Evolutionary conservation across 2,797 vertebrate genomes (phyloP).

Genomic region (Bovichtus variegatus): DNA sequence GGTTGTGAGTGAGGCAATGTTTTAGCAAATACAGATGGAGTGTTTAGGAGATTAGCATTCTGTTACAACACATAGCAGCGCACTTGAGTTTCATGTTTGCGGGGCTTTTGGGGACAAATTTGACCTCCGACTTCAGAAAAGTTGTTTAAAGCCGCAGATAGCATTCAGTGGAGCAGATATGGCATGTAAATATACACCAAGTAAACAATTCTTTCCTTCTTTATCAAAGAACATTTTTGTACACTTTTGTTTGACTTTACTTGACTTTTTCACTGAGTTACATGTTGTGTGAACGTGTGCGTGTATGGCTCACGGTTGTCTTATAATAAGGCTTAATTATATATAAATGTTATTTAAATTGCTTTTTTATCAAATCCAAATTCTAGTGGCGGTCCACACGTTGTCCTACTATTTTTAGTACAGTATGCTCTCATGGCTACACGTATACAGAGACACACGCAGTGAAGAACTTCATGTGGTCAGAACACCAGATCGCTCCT

Average conservation of each 20-base stretch:
- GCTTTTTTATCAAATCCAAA: conserved; percentile 3
- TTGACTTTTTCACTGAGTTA: conserved; percentile 9
- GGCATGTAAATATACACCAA: conserved; percentile 57
- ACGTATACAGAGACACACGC: conserved; percentile 6
- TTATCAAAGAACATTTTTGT: conserved; percentile 36
- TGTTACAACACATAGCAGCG: conserved; percentile 71
- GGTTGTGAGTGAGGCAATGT: conserved; percentile 61
- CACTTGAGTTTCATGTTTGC: conserved; percentile 72
- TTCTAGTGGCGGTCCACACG: background rate
- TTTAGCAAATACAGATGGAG: conserved; percentile 78
- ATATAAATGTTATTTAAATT: background rate
- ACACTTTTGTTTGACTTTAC: conserved; percentile 16
- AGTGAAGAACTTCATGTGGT: conserved; percentile 22
- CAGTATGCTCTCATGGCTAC: background rate
- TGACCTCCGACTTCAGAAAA: conserved; percentile 71
- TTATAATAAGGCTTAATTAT: conserved; percentile 1
- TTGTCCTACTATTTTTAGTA: conserved; percentile 2
- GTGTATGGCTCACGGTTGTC: background rate
- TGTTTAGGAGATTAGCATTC: conserved; percentile 78
- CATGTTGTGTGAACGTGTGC: background rate
- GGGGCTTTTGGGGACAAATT: conserved; percentile 63
- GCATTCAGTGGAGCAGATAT: conserved; percentile 54
- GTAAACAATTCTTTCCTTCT: conserved; percentile 35
- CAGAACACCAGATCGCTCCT: conserved; percentile 33
- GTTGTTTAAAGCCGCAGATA: conserved; percentile 69